Base-by-base conservation (phyloP, 2,888 invertebrate genomes). In the Cartodere bifasciata region DNA sequence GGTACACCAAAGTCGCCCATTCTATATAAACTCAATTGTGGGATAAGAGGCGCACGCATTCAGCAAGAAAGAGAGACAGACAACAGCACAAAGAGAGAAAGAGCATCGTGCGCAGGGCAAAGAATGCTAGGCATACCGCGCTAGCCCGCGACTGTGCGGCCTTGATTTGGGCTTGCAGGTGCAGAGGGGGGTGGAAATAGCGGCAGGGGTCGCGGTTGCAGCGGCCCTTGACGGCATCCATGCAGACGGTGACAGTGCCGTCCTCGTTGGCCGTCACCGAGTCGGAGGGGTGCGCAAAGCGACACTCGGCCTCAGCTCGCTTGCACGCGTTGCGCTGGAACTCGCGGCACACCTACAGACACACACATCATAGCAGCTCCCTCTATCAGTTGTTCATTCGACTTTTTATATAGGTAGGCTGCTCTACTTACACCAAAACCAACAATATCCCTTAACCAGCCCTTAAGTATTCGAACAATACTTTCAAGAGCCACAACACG, bases 101-200 rank as follows among this genome's bases (percentile, higher is more conserved):
- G 46, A 53, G 54, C 55, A 59, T 60, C 58, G 59, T 58, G 60
- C 58, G 57, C 28, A 33, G 34, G 54, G 53, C 58, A 57, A 59
- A 70, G 68, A 70, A 66, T 56, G 62, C 70, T 69, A 72, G 74
- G 75, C 80, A 77, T 80, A 80, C 80, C 79, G 79, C 78, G 77
- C 77, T 77, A 67, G 70, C 70, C 82, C 84, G 82, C 78, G 84
- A 82, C 81, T 90, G 90, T 78, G 88, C 87, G 75, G 82, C 75
- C 86, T 88, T 88, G 82, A 90, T 86, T 84, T 87, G 87, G 80
- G 86, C 86, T 84, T 87, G 87, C 75, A 94, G 90, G 86, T 94
- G 92, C 80, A 90, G 83, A 77, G 92, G 92, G 75, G 92, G 92
- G 81, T 94, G 92, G 83, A 91, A 92, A 87, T 92, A 92, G 81